These are phyloP conservation scores for Myrmecophaga tridactyla DNA, from an alignment of 2,113 vertebrate species.

Conservation along the genomic window DNA sequence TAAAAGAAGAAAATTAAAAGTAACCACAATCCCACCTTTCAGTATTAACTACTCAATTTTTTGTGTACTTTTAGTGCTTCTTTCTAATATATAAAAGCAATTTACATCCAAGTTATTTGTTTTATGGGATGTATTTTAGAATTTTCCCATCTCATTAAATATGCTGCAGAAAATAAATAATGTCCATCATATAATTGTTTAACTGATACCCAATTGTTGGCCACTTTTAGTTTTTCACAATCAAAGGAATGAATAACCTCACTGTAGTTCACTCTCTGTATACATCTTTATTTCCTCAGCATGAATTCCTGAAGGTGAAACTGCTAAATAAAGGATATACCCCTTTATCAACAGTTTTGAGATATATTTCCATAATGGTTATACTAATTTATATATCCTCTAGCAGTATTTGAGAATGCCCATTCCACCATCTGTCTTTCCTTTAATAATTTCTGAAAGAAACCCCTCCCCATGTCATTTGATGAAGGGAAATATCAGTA, in stretches of 20 bases:
- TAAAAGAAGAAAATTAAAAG: too few relatives aligned
- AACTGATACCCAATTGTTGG: background rate
- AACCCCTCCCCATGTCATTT: background rate
- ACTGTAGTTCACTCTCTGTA: background rate
- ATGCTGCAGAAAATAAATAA: background rate
- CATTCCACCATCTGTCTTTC: background rate
- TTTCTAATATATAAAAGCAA: background rate
- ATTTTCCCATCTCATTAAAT: background rate
- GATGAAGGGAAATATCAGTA: background rate
- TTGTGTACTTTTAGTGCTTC: background rate
- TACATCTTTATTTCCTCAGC: background rate
- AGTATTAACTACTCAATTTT: constrained; percentile 7
- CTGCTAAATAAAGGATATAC: background rate
- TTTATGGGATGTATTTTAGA: background rate
- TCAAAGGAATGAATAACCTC: background rate
- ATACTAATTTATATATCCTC: background rate
- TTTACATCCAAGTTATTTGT: background rate
- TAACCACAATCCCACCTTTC: background rate
- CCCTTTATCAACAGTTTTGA: background rate
- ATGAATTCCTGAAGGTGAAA: constrained; percentile 2
- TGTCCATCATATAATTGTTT: background rate
- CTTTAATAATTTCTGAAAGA: background rate
- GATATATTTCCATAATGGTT: background rate
- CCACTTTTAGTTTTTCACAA: background rate
- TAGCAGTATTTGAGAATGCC: background rate